These are phyloP conservation scores for Burhinus oedicnemus DNA, from an alignment of 2,113 vertebrate genomes.

Conservation along the genomic window DNA sequence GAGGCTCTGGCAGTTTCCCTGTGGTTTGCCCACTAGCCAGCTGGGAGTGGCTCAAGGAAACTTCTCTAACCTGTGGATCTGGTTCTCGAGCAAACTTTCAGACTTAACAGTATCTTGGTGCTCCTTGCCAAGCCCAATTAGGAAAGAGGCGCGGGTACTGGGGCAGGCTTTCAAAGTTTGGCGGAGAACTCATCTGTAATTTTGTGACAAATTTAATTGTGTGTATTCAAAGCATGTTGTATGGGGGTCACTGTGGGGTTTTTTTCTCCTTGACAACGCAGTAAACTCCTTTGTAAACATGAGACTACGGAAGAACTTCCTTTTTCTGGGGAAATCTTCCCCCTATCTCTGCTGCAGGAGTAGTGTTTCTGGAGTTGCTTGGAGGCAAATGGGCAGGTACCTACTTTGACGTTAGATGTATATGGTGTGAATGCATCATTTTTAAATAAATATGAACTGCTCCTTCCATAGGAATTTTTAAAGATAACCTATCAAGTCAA, in stretches of 20 bases:
- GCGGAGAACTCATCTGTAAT: background rate
- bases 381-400: background rate
- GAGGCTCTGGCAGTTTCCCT: constrained; percentile 53
- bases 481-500: background rate
- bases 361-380: background rate
- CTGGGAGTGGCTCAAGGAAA: constrained; percentile 65
- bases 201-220: constrained; percentile 49
- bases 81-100: constrained; percentile 65
- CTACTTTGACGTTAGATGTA: background rate
- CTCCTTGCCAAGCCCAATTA: constrained; percentile 41
- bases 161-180: constrained; percentile 27
- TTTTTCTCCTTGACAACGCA: constrained; percentile 32
- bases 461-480: background rate
- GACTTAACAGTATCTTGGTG: constrained; percentile 44
- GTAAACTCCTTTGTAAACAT: constrained; percentile 43
- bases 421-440: background rate
- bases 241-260: background rate
- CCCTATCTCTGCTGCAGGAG: background rate
- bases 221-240: background rate
- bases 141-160: background rate
- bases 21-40: constrained; percentile 55
- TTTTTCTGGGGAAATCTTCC: background rate
- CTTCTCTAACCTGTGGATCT: constrained; percentile 66
- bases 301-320: background rate
- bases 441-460: background rate